phyloP scores from a whole-genome alignment of 35 echinoderm and acorn worm species.

The Ophiothrix spiculata region DNA sequence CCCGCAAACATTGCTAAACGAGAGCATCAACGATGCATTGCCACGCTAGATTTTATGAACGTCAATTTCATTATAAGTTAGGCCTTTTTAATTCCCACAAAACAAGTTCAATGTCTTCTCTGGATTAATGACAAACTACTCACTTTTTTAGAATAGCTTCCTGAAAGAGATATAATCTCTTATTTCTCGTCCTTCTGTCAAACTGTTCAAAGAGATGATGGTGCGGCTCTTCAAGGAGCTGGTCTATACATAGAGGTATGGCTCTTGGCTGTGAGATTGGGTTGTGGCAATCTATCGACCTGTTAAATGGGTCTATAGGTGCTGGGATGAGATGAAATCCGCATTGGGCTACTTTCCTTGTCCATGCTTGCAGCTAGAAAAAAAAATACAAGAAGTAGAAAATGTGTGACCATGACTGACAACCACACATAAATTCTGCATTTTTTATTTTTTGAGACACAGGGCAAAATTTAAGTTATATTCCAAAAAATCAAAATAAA shows the following conservation, averaged over 20 bases:
- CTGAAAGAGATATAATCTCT: slow-evolving; percentile 31
- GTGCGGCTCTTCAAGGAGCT: background rate
- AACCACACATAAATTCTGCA: no score
- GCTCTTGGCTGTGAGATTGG: slow-evolving; percentile 58
- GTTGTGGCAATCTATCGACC: slow-evolving; percentile 47
- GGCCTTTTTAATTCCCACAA: background rate
- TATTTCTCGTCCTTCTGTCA: background rate
- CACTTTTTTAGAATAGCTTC: slow-evolving; percentile 47
- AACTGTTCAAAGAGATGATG: slow-evolving; percentile 15
- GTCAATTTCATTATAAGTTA: no score
- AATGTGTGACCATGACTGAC: background rate
- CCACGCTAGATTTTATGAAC: no score
- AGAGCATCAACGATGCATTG: no score
- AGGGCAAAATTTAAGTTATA: no score
- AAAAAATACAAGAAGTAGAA: background rate
- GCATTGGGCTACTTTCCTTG: slow-evolving; percentile 62
- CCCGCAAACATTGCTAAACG: no score
- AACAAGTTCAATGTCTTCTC: background rate
- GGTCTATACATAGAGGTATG: slow-evolving; percentile 60
- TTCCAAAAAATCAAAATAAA: no score
- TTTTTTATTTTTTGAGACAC: no score
- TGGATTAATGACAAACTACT: background rate
- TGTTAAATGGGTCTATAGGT: slow-evolving; percentile 74
- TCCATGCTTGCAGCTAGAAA: slow-evolving; percentile 73
- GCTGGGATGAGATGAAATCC: slow-evolving; percentile 85